Base-by-base conservation (phyloP, 2,888 invertebrate genomes). In the Clusia tigrina region DNA sequence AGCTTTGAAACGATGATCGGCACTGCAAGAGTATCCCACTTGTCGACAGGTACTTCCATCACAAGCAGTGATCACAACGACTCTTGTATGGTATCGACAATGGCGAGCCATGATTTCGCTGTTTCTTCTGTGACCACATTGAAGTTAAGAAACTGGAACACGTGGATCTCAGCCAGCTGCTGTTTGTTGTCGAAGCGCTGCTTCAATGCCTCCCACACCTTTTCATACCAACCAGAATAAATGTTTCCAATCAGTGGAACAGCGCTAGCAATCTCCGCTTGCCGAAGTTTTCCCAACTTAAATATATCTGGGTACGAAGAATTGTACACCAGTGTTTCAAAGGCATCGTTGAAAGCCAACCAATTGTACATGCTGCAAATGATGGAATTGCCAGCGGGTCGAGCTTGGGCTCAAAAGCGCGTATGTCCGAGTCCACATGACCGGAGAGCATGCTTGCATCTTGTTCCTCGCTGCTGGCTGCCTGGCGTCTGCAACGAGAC, bases 251-350 rank as follows among this genome's bases (percentile, higher is more conserved):
- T 32, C 17, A 67, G 58, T 2, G 58, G 42, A 1, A 62, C 58
- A 12, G 2, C 52, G 5, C 23, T 51, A 17, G 63, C 60, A n/a
- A 58, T 57, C 15, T 63, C 48, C 1, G 66, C 60, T 42, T 63
- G 63, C 9, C 56, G 60, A 5, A 66, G 59, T 48, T 63, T 66
- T 48, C 66, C 58, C 12, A 66, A 53, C 25, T 63, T 66, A 38
- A 59, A 66, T n/a, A 61, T 61, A 38, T 63, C 52, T n/a, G 52
- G 57, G 17, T 22, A 32, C 15, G 37, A 20, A 3, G 54, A 10
- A 17, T 48, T 24, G 20, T 60, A 23, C 32, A 32, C 32, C n/a
- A n/a, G n/a, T n/a, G n/a, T n/a, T n/a, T n/a, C n/a, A n/a, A n/a
- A n/a, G n/a, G n/a, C n/a, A n/a, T n/a, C n/a, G n/a, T n/a, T n/a